Base-by-base conservation (phyloP, 2,888 invertebrate species). In the Malthinus seriepunctatus region DNA sequence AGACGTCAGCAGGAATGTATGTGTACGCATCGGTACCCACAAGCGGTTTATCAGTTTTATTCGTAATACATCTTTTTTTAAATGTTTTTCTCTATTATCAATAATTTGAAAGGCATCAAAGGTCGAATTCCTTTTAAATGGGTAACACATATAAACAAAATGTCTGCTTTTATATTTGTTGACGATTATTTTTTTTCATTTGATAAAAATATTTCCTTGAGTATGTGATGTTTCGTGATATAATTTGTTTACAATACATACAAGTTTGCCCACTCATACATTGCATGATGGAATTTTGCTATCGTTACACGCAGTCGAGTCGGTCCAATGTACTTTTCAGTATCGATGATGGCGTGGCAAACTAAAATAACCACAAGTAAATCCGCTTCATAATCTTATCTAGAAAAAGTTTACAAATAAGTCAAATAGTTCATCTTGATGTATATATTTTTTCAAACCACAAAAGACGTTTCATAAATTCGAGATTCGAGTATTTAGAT, bases 281-380 rank as follows among this genome's bases (percentile, higher is more conserved):
- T 56, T 50, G 60, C 60, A 60, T 60, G 60, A 60, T 60, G 60
- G 56, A 56, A 60, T 56, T 42, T 60, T 60, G 49, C 52, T 56
- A 52, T 56, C 51, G 42, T 11, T 44, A 56, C 46, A 52, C 47
- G 49, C 51, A 56, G 49, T 15, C 37, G 37, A 15, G 38, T 23
- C 15, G 32, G 60, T 60, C 60, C 56, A 52, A 52, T 56, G 60
- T 59, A 58, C 58, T 58, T 44, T 53, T 5, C 32, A 48, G 33
- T 23, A 5, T 51, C 39, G 23, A 42, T 23, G 50, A 47, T 56
- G 51, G 51, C 56, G 51, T 51, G 51, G 56, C 46, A 51, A 56
- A 51, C 47, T 39, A 51, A 56, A 31, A 50, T 42, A 50, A 53
- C 14, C 23, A 23, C 23, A 23, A 54, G 48, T 44, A 52, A 54